phyloP scores from a whole-genome alignment of 1,140 invertebrate species.

The Drosophila serrata region DNA sequence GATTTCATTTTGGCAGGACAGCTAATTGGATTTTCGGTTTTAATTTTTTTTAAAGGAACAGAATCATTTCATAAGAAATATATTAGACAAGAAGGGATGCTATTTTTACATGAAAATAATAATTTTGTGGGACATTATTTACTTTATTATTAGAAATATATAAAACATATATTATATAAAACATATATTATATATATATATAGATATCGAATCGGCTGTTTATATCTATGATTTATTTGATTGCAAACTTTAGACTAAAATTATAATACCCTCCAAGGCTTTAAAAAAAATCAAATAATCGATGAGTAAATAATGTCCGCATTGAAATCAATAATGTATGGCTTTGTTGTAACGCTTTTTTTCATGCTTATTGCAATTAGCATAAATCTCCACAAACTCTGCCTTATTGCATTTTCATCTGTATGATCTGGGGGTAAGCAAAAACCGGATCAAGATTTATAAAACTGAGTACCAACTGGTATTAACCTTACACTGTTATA shows the following conservation, averaged over 20 bases:
- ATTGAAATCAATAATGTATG: constrained; percentile 5
- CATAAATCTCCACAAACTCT: constrained; percentile 19
- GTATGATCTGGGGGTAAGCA: background rate
- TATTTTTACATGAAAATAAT: no score
- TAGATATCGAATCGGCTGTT: no score
- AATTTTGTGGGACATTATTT: no score
- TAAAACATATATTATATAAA: no score
- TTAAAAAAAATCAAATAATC: background rate
- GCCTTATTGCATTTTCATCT: constrained; percentile 3
- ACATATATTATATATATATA: no score
- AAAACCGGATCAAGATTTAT: constrained; percentile 29
- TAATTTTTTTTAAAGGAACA: background rate
- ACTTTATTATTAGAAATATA: no score
- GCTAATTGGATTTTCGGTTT: background rate
- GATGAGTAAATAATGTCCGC: background rate
- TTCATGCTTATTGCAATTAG: constrained; percentile 23
- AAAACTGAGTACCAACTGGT: constrained; percentile 27
- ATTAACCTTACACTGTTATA: constrained; percentile 13
- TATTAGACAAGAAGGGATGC: background rate
- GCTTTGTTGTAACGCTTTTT: constrained; percentile 3
- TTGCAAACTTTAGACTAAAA: no score
- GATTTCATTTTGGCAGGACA: background rate
- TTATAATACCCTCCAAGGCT: no score
- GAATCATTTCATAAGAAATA: background rate
- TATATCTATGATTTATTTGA: no score